Conservation (phyloP, 2,797 vertebrate species). For the Lacerta viridis region DNA sequence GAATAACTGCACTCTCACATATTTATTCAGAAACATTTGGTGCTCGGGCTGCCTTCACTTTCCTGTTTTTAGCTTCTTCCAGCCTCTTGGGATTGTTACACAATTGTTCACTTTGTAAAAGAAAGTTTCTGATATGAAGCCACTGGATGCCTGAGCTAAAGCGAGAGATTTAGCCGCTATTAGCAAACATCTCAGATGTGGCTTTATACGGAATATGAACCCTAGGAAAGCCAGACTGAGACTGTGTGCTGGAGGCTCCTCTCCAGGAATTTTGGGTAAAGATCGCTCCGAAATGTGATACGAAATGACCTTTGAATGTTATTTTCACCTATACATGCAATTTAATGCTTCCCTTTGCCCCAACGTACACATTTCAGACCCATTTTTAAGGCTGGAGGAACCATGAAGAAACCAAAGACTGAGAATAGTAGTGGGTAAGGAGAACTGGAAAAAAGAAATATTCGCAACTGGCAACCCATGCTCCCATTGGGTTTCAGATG, state of each 20-base stretch:
- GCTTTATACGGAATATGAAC: neutral
- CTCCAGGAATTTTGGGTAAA: neutral
- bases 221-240: neutral
- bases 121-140: slow-evolving; percentile 36
- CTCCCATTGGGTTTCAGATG: too few relatives aligned
- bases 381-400: too few relatives aligned
- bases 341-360: too few relatives aligned
- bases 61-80: slow-evolving; percentile 61
- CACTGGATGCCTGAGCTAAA: neutral
- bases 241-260: neutral
- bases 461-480: too few relatives aligned
- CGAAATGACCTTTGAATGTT: neutral
- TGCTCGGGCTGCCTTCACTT: slow-evolving; percentile 61
- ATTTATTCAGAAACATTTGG: slow-evolving; percentile 65
- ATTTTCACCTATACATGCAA: too few relatives aligned
- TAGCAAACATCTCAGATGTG: neutral
- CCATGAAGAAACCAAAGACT: too few relatives aligned
- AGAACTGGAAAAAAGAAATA: too few relatives aligned
- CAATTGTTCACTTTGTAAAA: neutral
- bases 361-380: too few relatives aligned
- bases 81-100: slow-evolving; percentile 26
- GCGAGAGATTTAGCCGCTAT: neutral
- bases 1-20: slow-evolving; percentile 62
- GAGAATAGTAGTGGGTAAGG: too few relatives aligned
- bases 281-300: neutral